Evolutionary conservation across 2,888 invertebrate genomes (phyloP).

Genomic region (Proisotoma minuta): DNA sequence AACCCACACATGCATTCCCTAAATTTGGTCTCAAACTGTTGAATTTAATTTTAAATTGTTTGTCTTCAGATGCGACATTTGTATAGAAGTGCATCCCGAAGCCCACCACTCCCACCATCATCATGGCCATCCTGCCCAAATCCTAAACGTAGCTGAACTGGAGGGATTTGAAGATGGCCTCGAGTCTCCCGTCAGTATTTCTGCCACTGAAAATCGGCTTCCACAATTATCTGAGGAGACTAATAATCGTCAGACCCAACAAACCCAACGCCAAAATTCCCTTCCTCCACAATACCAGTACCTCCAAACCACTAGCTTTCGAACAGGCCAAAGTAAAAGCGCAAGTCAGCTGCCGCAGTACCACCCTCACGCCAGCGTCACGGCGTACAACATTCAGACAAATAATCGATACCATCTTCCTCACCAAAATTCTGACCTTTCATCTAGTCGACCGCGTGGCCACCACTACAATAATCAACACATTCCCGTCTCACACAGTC

Average conservation of each 20-base stretch:
- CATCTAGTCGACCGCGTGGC: neutral
- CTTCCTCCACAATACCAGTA: slow-evolving; percentile 7
- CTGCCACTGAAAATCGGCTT: slow-evolving; percentile 34
- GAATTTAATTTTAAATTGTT: slow-evolving; percentile 3
- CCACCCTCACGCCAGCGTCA: neutral
- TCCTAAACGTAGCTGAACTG: slow-evolving; percentile 18
- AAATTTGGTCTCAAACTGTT: neutral
- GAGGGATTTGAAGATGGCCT: slow-evolving; percentile 38
- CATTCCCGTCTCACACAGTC: slow-evolving; percentile 1
- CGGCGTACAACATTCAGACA: neutral
- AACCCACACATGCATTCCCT: too few species aligned
- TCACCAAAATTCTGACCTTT: slow-evolving; percentile 10
- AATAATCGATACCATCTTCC: slow-evolving; percentile 15
- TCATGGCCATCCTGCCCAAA: slow-evolving; percentile 22
- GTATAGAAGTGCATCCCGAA: slow-evolving; percentile 42
- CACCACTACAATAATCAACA: slow-evolving; percentile 1
- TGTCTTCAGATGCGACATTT: slow-evolving; percentile 46
- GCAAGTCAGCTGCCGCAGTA: slow-evolving; percentile 3
- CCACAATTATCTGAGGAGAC: slow-evolving; percentile 45
- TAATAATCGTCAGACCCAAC: too few species aligned
- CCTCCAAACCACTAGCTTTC: neutral
- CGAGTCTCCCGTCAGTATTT: slow-evolving; percentile 36
- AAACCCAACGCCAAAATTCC: slow-evolving; percentile 11
- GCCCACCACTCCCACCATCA: slow-evolving; percentile 18
- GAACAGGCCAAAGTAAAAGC: neutral